phyloP scores from a whole-genome alignment of 2,113 vertebrate genomes.

The Sander vitreus region DNA sequence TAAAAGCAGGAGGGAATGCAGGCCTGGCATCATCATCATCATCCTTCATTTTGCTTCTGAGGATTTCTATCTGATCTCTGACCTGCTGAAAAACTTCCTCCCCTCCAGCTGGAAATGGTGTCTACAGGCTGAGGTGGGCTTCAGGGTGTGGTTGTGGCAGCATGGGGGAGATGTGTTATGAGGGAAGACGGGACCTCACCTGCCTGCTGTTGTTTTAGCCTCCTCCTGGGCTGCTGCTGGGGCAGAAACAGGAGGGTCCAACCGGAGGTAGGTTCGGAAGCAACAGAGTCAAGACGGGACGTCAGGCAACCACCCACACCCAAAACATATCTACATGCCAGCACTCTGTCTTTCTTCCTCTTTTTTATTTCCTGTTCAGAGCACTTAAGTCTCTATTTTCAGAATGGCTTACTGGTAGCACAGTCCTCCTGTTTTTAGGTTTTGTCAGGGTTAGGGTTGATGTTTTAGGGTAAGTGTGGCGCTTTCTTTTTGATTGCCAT shows the following conservation, averaged over 20 bases:
- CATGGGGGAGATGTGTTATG: constrained; percentile 79
- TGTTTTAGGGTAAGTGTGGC: background rate
- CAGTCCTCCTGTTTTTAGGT: background rate
- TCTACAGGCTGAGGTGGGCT: constrained; percentile 41
- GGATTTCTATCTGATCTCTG: constrained; percentile 1
- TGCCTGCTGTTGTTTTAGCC: constrained; percentile 80
- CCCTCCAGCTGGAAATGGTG: constrained; percentile 13
- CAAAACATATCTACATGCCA: background rate
- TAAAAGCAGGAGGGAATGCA: constrained; percentile 8
- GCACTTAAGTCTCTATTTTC: background rate
- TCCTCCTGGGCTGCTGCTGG: constrained; percentile 80
- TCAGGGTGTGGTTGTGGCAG: constrained; percentile 55
- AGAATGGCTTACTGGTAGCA: background rate
- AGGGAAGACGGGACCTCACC: constrained; percentile 77
- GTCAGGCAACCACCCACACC: background rate
- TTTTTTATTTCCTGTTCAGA: background rate
- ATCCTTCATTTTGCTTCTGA: constrained; percentile 1
- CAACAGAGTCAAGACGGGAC: background rate
- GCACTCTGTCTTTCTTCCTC: background rate
- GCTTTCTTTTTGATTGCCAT: constrained; percentile 32
- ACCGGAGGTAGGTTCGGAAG: constrained; percentile 79
- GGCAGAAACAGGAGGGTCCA: constrained; percentile 79
- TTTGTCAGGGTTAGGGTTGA: background rate
- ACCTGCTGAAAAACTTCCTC: constrained; percentile 8
- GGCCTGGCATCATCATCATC: background rate